A percentile compares a stretch with the other conserved stretches of the same genome.
Evolutionary conservation across 2,888 invertebrate species (phyloP).

Genomic region (Pandemis cinnamomeana): DNA sequence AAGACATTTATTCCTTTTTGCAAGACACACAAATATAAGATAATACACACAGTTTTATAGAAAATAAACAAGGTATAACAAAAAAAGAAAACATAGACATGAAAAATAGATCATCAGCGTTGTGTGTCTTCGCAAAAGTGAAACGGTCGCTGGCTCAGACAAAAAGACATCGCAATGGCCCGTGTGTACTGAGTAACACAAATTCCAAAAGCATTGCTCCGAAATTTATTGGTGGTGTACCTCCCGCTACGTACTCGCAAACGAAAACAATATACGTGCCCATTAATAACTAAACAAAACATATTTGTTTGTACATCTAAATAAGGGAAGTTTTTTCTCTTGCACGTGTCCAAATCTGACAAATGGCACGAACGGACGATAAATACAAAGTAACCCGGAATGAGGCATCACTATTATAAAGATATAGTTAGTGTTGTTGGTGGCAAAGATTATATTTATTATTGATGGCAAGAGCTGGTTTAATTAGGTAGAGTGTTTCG

Average conservation of each 20-base stretch:
- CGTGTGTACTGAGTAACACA: constrained; percentile 11
- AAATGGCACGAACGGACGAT: constrained; percentile 43
- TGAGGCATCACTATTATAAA: constrained; percentile 43
- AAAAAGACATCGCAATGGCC: constrained; percentile 9
- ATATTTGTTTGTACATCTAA: constrained; percentile 37
- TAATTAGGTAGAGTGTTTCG: constrained; percentile 47
- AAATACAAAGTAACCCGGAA: constrained; percentile 42
- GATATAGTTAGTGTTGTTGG: constrained; percentile 37
- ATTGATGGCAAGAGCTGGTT: constrained; percentile 39
- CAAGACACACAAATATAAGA: too few species aligned
- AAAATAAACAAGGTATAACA: too few species aligned
- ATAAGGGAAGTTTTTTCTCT: constrained; percentile 42
- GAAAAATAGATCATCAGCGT: too few species aligned
- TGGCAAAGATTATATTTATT: constrained; percentile 31
- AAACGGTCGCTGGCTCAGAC: too few species aligned
- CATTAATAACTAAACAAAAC: constrained; percentile 37
- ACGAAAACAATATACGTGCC: constrained; percentile 24
- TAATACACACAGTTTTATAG: too few species aligned
- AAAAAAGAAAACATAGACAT: too few species aligned
- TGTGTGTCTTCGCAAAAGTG: too few species aligned
- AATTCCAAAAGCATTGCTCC: constrained; percentile 28
- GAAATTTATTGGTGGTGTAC: constrained; percentile 32
- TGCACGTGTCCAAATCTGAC: constrained; percentile 42
- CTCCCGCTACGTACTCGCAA: constrained; percentile 31
- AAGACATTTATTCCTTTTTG: too few species aligned